Evolutionary conservation across 2,888 invertebrate species (phyloP), one percentile per base, ranked within the genome.

Genomic region (Deroplatys truncata): DNA sequence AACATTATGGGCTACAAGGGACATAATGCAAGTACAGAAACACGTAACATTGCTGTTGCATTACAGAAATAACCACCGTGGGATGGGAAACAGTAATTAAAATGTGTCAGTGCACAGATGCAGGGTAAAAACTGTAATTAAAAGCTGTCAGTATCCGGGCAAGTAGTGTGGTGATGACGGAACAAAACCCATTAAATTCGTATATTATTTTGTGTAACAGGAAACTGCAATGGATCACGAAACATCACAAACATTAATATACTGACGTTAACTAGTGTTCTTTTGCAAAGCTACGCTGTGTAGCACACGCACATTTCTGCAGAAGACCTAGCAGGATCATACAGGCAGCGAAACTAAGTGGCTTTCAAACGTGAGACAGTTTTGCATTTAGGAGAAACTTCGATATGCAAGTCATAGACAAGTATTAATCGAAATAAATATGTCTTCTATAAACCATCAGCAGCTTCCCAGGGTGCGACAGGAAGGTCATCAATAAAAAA

Each of bases 31-130:
- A 72, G 56, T 72, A 72, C 56, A 72, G 56, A 72, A 25, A 20
- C 2, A 13, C 43, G 43, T 72, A 72, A 72, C 56, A 72, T 72
- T 43, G 43, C 43, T 43, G 56, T 20, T 72, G 56, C 56, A 72
- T 72, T 72, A 72, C 20, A 16, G 25, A 25, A 72, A 72, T 16
- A 72, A 72, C 56, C 56, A 72, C 20, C 56, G 56, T 16, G 56
- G 56, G 56, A 72, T 72, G 56, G 56, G 35, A 87, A 87, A 87
- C 83, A 87, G 31, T 87, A 87, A 87, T 87, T 82, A 87, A 87
- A 87, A 87, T 87, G 87, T 87, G 87, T 87, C 87, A 87, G 82
- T 87, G 83, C 43, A 83, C 82, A 35, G 83, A 87, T 72, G 56
- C 56, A 20, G 56, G 56, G 56, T 72, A 86, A 86, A 87, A 87